Base-by-base conservation (phyloP, 2,888 invertebrate species). In the Limnephilus auricula region DNA sequence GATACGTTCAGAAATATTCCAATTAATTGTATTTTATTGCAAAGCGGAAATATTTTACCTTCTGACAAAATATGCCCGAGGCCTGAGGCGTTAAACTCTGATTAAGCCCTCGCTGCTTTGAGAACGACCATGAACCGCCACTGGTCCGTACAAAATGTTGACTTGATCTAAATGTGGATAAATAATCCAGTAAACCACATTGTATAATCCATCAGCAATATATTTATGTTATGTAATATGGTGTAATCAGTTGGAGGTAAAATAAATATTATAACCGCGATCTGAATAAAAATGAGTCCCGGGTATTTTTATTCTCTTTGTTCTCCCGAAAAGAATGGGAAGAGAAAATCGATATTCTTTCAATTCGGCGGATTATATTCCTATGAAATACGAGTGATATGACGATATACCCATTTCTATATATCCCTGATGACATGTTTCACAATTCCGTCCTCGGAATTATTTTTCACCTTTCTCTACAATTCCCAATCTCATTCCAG, bases 311-410 rank as follows among this genome's bases (percentile, higher is more conserved):
- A 65, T 65, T 65, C 65, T 65, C 65, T 65, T 65, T 65, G 65
- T 65, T 65, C 65, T 65, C 65, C 25, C 65, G 65, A n/a, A n/a
- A 65, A 65, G 65, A 65, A 65, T 65, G 65, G 65, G 9, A 65
- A 18, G 34, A 82, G 34, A 82, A 82, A 82, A 34, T 82, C 82
- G 34, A 82, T 82, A 82, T 82, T 82, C 82, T 82, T 82, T 82
- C 82, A 32, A 82, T 32, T 82, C 18, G 12, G 34, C 34, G 32
- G 13, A 82, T 82, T 82, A 82, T 82, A 15, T 82, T 31, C n/a
- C 25, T 82, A 82, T 34, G 82, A 32, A 32, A 82, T 82, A 18
- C 25, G 82, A 18, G 3, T 82, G 31, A 82, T 82, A 32, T 82
- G 34, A 34, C 82, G 32, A 82, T 82, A n/a, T 32, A 82, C 82